These are phyloP conservation scores for Coregonus sp. DNA, from an alignment of 2,797 vertebrate species.

Conservation along the genomic window DNA sequence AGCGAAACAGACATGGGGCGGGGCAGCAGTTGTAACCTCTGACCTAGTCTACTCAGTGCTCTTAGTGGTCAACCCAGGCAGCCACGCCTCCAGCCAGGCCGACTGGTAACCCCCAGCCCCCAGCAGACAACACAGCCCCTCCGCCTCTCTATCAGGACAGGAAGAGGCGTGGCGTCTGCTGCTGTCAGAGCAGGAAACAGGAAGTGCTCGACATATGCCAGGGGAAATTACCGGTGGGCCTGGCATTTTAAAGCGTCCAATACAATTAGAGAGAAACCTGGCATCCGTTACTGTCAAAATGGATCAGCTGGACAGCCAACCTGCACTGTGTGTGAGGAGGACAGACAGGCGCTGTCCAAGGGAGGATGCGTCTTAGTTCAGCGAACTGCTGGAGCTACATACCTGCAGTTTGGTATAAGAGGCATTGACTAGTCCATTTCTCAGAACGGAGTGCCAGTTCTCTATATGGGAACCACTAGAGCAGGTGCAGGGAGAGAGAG, in stretches of 20 bases:
- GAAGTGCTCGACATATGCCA: conserved; percentile 40
- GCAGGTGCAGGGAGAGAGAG: conserved; percentile 65
- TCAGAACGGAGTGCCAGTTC: conserved; percentile 99
- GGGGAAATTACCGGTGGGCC: conserved; percentile 55
- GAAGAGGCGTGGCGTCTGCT: conserved; percentile 54
- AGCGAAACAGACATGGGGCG: not conserved
- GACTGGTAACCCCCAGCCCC: conserved; percentile 44
- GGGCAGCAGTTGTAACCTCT: conserved; percentile 24
- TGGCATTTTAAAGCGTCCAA: conserved; percentile 43
- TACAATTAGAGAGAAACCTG: conserved; percentile 64
- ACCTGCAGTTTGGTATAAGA: conserved; percentile 99
- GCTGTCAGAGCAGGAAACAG: conserved; percentile 45
- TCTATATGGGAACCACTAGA: conserved; percentile 99
- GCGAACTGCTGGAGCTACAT: conserved; percentile 64
- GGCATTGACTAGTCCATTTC: conserved; percentile 98
- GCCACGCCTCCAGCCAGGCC: conserved; percentile 43
- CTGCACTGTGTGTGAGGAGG: conserved; percentile 40
- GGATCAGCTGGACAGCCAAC: conserved; percentile 69
- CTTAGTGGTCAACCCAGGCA: conserved; percentile 59
- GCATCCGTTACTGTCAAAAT: conserved; percentile 75
- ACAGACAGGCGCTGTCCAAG: conserved; percentile 62
- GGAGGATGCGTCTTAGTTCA: conserved; percentile 59
- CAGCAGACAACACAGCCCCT: conserved; percentile 54
- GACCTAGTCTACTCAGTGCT: conserved; percentile 60
- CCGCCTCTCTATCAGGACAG: conserved; percentile 42